Base-by-base conservation (phyloP, 2,113 vertebrate species). In the Hiodon tergisus region DNA sequence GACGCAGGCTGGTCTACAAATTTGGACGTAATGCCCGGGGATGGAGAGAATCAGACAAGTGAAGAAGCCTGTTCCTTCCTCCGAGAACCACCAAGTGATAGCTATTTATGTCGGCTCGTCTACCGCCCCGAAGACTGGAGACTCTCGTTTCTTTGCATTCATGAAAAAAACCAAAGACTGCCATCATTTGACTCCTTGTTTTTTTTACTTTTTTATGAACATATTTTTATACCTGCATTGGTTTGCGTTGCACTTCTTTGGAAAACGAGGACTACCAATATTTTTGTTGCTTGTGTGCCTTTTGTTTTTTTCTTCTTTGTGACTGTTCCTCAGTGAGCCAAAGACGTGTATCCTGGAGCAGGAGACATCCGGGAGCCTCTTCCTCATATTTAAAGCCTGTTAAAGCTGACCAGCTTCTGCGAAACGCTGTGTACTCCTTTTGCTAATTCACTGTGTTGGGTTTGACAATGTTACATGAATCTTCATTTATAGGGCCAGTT, bases 21-120 rank as follows among this genome's bases (percentile, higher is more conserved):
- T 99, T 99, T 87, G 97, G 97, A 82, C 94, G 93, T 76, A 99
- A 98, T 51, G 95, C 97, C 0, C 90, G 92, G 81, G 97, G 97
- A 6, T 99, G 97, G 97, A 94, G 87, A 86, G 95, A 96, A 89
- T 90, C 92, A 55, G 95, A 98, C 76, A 97, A 95, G 85, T 97
- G 90, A 95, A 77, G 63, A 16, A 69, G 31, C 17, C 53, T 48
- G 13, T 58, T 65, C 55, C 48, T 48, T n/a, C 48, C 52, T 67
- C 70, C 47, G 62, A 60, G 16, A 63, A 68, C 31, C 73, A 67
- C 53, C n/a, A n/a, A 54, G 31, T 65, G 67, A 73, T 47, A 74
- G 78, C 78, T 52, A 81, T 76, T 85, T 84, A 85, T 83, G 17
- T 77, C 71, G 59, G 72, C 4, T 77, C 61, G 0, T 76, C 58